These are phyloP conservation scores for Synaphobranchus kaupii DNA, from an alignment of 2,797 vertebrate genomes.

Conservation along the genomic window DNA sequence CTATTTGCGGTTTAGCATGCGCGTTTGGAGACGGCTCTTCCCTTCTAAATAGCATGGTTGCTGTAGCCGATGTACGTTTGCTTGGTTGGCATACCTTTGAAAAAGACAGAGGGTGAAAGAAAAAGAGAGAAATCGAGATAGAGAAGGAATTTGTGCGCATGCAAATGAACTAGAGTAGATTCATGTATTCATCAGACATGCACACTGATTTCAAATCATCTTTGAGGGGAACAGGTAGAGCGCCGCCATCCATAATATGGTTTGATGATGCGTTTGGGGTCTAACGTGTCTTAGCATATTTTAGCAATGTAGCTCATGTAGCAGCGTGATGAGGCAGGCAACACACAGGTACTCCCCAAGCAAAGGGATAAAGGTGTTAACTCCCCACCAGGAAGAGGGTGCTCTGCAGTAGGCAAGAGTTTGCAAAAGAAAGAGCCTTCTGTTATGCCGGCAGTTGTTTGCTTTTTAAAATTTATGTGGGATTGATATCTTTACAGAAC, in stretches of 20 bases:
- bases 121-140: conserved; percentile 29
- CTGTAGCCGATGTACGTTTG: conserved; percentile 99
- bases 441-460: not conserved
- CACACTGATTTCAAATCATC: not conserved
- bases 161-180: not conserved
- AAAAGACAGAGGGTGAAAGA: conserved; percentile 58
- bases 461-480: not conserved
- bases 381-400: not conserved
- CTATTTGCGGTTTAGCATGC: conserved; percentile 57
- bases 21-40: conserved; percentile 46
- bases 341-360: not conserved
- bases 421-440: not conserved
- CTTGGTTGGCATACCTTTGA: conserved; percentile 88
- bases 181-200: not conserved
- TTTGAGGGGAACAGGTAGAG: not conserved
- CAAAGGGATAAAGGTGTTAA: not conserved
- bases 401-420: not conserved
- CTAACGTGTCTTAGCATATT: not conserved
- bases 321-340: not conserved
- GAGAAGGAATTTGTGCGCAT: not conserved
- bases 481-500: not conserved
- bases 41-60: conserved; percentile 93
- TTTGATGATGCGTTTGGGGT: conserved; percentile 13
- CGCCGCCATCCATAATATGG: conserved; percentile 15
- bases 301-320: not conserved